Evolutionary conservation across 2,888 invertebrate genomes (phyloP).

Genomic region (Hypsopygia costalis): DNA sequence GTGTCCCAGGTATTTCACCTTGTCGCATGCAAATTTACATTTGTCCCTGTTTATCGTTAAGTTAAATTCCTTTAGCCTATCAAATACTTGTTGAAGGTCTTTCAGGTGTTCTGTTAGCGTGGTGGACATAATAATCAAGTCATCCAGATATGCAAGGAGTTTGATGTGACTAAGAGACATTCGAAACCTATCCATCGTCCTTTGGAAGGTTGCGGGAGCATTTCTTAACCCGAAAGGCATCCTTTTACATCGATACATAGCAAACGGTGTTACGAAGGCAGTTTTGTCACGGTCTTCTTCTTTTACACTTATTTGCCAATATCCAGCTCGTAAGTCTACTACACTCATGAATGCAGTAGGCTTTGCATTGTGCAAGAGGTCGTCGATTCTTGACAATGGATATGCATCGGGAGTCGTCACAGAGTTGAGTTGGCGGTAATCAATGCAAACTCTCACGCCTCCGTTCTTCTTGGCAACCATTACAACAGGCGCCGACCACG

Average conservation of each 20-base stretch:
- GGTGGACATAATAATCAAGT: not conserved
- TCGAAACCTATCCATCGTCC: constrained; percentile 17
- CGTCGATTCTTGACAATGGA: constrained; percentile 33
- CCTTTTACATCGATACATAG: constrained; percentile 25
- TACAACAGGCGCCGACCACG: constrained; percentile 14
- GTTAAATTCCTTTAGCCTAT: no score
- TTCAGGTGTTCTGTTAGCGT: not conserved
- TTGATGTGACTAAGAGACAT: not conserved
- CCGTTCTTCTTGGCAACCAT: not conserved
- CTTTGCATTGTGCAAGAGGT: constrained; percentile 31
- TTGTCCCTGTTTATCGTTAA: not conserved
- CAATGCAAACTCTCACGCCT: not conserved
- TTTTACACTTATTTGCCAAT: constrained; percentile 33
- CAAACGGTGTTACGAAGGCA: constrained; percentile 28
- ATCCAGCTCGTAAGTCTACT: constrained; percentile 31
- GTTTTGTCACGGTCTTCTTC: constrained; percentile 26
- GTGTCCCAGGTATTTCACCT: constrained; percentile 3
- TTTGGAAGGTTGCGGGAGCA: constrained; percentile 31
- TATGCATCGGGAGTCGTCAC: not conserved
- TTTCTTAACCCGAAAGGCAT: constrained; percentile 35
- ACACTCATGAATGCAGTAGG: not conserved
- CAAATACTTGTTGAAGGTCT: not conserved
- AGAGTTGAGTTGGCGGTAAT: not conserved
- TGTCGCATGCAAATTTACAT: not conserved
- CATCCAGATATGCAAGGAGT: not conserved